Evolutionary conservation across 2,888 invertebrate genomes (phyloP).

Genomic region (Drymonia ruficornis): DNA sequence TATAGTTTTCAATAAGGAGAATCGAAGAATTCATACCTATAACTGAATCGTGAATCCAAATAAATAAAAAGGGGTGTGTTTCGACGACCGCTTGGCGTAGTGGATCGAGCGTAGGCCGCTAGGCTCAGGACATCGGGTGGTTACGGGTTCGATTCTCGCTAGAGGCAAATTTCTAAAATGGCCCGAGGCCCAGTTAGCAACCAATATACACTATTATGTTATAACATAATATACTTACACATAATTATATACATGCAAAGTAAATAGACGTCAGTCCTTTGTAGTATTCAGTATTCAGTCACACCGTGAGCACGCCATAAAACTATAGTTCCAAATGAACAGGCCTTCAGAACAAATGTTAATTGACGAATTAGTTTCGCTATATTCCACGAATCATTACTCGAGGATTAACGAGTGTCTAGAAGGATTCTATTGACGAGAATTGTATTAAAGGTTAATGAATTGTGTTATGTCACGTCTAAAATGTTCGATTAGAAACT

Average conservation of each 20-base stretch:
- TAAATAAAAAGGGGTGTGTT: too few species aligned
- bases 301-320: constrained; percentile 41
- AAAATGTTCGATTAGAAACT: background rate
- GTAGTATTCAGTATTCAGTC: constrained; percentile 48
- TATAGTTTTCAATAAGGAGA: too few species aligned
- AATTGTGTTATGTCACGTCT: background rate
- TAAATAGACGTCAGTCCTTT: constrained; percentile 46
- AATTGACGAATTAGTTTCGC: constrained; percentile 34
- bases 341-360: constrained; percentile 30
- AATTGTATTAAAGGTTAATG: constrained; percentile 5
- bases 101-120: too few species aligned
- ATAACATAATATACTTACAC: background rate
- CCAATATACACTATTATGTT: too few species aligned
- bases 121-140: too few species aligned
- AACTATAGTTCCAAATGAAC: constrained; percentile 25
- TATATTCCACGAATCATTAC: constrained; percentile 26
- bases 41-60: too few species aligned
- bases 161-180: too few species aligned
- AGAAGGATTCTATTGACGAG: constrained; percentile 11
- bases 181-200: too few species aligned
- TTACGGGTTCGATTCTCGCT: too few species aligned
- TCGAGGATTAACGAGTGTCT: constrained; percentile 12
- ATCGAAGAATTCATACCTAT: too few species aligned
- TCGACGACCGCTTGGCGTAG: too few species aligned
- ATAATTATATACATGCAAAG: constrained; percentile 5